phyloP scores from a whole-genome alignment of 2,888 invertebrate genomes.

The Andrena minutula region DNA sequence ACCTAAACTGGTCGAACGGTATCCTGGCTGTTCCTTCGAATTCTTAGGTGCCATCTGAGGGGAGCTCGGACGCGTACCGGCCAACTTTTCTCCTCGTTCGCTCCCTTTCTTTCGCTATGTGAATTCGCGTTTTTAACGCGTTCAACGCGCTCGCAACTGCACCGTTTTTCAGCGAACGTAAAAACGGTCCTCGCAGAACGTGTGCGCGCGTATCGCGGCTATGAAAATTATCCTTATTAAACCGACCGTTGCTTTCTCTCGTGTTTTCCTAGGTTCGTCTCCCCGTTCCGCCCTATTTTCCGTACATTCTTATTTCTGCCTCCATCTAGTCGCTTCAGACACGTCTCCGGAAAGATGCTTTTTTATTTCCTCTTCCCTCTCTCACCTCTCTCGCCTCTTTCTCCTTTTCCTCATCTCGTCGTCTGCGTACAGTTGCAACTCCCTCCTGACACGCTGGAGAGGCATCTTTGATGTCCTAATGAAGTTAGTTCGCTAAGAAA shows the following conservation, averaged over 20 bases:
- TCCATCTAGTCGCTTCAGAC: neutral
- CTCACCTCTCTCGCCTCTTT: neutral
- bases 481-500: slow-evolving; percentile 74
- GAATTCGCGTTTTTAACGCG: neutral
- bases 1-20: slow-evolving; percentile 43
- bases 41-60: slow-evolving; percentile 7
- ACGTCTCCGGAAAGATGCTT: neutral
- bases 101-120: neutral
- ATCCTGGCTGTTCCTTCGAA: slow-evolving; percentile 8
- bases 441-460: slow-evolving; percentile 21
- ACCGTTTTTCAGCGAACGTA: neutral
- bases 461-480: slow-evolving; percentile 74
- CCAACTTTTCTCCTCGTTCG: slow-evolving; percentile 9
- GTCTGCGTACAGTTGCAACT: neutral
- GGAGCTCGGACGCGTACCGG: slow-evolving; percentile 10
- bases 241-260: neutral
- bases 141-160: neutral
- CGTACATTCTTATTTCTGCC: slow-evolving; percentile 13
- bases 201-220: slow-evolving; percentile 2
- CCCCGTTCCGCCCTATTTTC: neutral
- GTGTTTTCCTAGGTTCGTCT: neutral
- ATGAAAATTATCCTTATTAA: slow-evolving; percentile 15
- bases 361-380: neutral
- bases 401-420: neutral
- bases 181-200: neutral